Evolutionary conservation across 2,888 invertebrate species (phyloP).

Genomic region (Mythimna vitellina): DNA sequence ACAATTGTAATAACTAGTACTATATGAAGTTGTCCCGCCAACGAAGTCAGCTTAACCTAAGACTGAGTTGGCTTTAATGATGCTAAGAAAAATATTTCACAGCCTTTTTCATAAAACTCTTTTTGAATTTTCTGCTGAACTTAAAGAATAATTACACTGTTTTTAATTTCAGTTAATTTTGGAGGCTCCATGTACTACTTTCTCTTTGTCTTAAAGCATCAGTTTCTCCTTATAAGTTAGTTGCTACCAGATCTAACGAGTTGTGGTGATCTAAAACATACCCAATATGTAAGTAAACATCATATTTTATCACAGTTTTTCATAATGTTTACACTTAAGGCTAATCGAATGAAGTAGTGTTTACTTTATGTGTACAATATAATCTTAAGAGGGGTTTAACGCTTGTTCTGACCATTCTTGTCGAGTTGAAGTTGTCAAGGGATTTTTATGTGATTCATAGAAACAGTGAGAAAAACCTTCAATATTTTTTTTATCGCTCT

Average conservation of each 20-base stretch:
- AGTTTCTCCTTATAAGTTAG: slow-evolving; percentile 41
- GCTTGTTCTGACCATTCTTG: slow-evolving; percentile 16
- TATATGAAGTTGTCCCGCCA: no score
- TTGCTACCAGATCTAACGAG: slow-evolving; percentile 32
- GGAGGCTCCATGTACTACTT: slow-evolving; percentile 1
- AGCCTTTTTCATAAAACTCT: neutral
- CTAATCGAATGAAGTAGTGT: slow-evolving; percentile 46
- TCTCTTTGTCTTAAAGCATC: slow-evolving; percentile 6
- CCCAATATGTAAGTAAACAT: slow-evolving; percentile 48
- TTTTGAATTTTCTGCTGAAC: no score
- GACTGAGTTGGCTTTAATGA: no score
- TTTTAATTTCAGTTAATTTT: neutral
- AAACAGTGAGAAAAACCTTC: slow-evolving; percentile 6
- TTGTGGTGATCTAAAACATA: slow-evolving; percentile 26
- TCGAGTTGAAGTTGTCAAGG: neutral
- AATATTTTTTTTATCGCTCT: neutral
- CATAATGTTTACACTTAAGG: slow-evolving; percentile 59
- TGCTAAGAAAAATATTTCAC: no score
- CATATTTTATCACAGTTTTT: slow-evolving; percentile 61
- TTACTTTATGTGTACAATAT: slow-evolving; percentile 43
- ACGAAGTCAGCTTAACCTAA: no score
- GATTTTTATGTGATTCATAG: slow-evolving; percentile 1
- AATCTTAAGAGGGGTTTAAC: slow-evolving; percentile 16
- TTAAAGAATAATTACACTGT: neutral
- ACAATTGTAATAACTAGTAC: no score